Conservation (phyloP, 2,113 vertebrate genomes). For the Larimichthys polyactis region DNA sequence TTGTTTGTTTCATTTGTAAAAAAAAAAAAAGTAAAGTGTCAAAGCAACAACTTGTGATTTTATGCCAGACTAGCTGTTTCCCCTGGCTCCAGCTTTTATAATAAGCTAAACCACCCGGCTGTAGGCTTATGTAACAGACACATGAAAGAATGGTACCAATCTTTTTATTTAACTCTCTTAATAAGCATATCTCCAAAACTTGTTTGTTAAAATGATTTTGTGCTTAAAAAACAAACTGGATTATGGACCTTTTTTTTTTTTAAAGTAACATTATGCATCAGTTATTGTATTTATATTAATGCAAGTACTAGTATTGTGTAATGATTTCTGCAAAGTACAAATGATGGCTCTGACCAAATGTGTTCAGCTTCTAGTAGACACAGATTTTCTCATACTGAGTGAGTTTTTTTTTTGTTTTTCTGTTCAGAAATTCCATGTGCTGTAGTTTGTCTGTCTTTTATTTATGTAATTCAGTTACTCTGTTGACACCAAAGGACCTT, state of each 20-base stretch:
- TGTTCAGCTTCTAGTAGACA: neutral
- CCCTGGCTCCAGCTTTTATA: neutral
- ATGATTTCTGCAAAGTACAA: neutral
- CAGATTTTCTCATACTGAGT: neutral
- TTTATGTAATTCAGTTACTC: conserved; percentile 63
- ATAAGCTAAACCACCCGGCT: conserved; percentile 4
- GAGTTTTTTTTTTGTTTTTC: neutral
- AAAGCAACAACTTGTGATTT: neutral
- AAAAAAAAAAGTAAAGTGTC: neutral
- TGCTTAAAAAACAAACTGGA: neutral
- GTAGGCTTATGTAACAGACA: neutral
- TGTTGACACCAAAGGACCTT: conserved; percentile 38
- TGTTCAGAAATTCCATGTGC: conserved; percentile 21
- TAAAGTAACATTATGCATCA: neutral
- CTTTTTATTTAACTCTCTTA: neutral
- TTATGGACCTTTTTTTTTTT: neutral
- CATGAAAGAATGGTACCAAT: neutral
- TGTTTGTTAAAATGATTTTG: too few relatives aligned
- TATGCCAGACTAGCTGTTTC: neutral
- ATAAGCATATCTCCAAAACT: neutral
- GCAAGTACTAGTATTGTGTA: conserved; percentile 1
- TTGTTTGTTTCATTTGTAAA: neutral
- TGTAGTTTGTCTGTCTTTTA: conserved; percentile 51
- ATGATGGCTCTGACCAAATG: neutral
- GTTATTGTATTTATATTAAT: conserved; percentile 39